These are phyloP conservation scores for Lates japonicus DNA, from an alignment of 2,797 vertebrate species.

Conservation along the genomic window DNA sequence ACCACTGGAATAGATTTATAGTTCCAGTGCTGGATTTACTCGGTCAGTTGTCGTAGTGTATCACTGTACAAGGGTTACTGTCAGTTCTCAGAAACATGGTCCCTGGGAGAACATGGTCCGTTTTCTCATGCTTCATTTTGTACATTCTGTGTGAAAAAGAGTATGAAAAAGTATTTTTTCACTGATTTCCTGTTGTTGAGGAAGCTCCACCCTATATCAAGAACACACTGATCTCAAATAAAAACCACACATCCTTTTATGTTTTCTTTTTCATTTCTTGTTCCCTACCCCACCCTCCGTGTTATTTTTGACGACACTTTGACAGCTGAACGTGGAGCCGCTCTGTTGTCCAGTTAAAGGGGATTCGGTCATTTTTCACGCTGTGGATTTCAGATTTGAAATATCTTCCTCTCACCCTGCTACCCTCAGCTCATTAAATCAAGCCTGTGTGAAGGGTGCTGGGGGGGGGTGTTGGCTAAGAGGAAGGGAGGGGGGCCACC, in stretches of 20 bases:
- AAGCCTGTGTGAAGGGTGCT: constrained; percentile 23
- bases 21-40: no score
- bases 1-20: no score
- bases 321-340: constrained; percentile 28
- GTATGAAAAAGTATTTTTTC: not conserved
- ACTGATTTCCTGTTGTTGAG: constrained; percentile 54
- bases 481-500: constrained; percentile 1
- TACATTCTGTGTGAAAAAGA: not conserved
- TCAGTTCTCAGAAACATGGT: no score
- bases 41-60: no score
- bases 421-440: constrained; percentile 57
- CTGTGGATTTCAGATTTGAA: constrained; percentile 29
- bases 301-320: constrained; percentile 8
- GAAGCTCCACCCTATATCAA: constrained; percentile 33
- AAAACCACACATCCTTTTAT: constrained; percentile 46
- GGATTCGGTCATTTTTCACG: constrained; percentile 5
- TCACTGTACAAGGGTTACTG: no score
- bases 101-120: no score
- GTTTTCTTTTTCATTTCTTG: not conserved
- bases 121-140: not conserved
- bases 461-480: not conserved
- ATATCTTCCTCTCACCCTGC: constrained; percentile 22
- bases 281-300: not conserved
- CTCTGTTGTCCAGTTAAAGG: not conserved
- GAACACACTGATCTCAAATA: constrained; percentile 7